Base-by-base conservation (phyloP, 1,140 invertebrate species). In the Drosophila auraria region DNA sequence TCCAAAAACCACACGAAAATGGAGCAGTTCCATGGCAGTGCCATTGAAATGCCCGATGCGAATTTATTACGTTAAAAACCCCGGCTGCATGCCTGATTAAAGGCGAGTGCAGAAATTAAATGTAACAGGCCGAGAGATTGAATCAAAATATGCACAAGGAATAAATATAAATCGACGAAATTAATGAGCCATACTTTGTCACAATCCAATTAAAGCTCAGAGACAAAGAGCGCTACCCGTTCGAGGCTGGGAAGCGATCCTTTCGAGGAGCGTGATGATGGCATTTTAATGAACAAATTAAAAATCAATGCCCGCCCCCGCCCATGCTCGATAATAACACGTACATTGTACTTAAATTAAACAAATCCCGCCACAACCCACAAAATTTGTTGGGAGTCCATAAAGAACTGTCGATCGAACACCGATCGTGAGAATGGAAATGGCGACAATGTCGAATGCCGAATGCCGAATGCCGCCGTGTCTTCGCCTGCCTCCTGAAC, bases 201-300 rank as follows among this genome's bases (percentile, higher is more conserved):
- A 44, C 68, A 65, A 62, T 73, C 40, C 51, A 76, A 71, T 72
- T 61, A 64, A 68, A 83, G 15, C 7, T 20, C n/a, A 1, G 6
- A 61, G 33, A 62, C 61, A 56, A 56, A 30, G 59, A 11, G 14
- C 44, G n/a, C 51, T 9, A 20, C 17, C 60, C 23, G 9, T 45
- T 38, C 69, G 56, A 78, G 72, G 72, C 50, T 75, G 72, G 60
- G 72, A 78, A 78, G 23, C 44, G 36, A 51, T 60, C 42, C 63
- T 56, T 40, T 12, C 36, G n/a, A 49, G 53, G 81, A 79, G 72
- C 87, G 86, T 90, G 86, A 90, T 91, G 82, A 90, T 90, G 74
- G 86, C 82, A 86, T 90, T 91, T 90, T 90, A 90, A 90, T 90
- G 86, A 75, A 82, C 76, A 86, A 91, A 90, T 90, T 90, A 90